A percentile compares a stretch with the other conserved stretches of the same genome.
Evolutionary conservation across 2,888 invertebrate genomes (phyloP).

Genomic region (Nephrotoma flavescens): DNA sequence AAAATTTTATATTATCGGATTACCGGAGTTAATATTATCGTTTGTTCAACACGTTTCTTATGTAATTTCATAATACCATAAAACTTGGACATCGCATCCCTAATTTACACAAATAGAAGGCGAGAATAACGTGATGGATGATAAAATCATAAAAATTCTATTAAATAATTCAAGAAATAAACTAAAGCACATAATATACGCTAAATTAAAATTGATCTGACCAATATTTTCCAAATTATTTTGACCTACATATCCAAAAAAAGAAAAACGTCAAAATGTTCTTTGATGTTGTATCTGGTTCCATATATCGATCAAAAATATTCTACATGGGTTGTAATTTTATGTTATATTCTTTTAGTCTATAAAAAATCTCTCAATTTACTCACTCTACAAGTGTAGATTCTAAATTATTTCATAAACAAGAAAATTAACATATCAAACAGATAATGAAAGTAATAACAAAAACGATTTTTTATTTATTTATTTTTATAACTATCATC

Average conservation of each 20-base stretch:
- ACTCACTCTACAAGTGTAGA: neutral
- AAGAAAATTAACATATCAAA: neutral
- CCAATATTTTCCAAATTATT: neutral
- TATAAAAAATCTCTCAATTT: neutral
- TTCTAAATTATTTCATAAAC: neutral
- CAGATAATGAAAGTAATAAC: neutral
- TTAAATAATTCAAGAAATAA: neutral
- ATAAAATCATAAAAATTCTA: neutral
- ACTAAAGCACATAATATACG: neutral
- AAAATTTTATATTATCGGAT: neutral
- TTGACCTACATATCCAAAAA: neutral
- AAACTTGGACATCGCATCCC: neutral
- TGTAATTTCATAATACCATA: neutral
- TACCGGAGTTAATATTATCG: neutral
- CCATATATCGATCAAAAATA: neutral
- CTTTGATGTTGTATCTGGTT: neutral
- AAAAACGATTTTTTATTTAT: neutral
- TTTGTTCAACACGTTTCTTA: neutral
- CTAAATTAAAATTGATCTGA: neutral
- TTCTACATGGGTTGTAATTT: neutral
- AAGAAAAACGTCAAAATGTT: neutral
- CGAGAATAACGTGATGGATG: neutral
- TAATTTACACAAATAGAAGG: neutral
- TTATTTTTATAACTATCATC: neutral
- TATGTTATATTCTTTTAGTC: neutral